phyloP scores from a whole-genome alignment of 2,797 vertebrate species.

The Hyperoplus lanceolatus region DNA sequence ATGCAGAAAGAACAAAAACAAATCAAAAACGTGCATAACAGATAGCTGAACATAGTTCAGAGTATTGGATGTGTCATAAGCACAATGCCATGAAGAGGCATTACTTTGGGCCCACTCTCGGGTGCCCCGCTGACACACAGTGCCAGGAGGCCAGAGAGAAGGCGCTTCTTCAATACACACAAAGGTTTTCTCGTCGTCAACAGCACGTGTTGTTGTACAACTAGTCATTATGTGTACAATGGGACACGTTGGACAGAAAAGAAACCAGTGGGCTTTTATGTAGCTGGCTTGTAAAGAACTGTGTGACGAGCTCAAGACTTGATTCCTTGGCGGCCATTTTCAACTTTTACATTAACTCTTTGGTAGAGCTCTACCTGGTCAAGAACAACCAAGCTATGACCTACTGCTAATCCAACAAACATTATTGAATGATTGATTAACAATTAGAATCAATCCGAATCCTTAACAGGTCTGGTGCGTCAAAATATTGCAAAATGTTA shows the following conservation, averaged over 20 bases:
- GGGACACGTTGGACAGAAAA: conserved; percentile 57
- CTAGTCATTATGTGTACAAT: conserved; percentile 43
- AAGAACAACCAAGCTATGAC: not conserved
- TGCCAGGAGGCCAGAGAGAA: conserved; percentile 92
- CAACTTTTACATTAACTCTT: conserved; percentile 10
- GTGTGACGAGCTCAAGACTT: conserved; percentile 34
- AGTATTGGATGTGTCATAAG: conserved; percentile 96
- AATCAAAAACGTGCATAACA: conserved; percentile 85
- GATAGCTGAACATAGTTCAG: conserved; percentile 99
- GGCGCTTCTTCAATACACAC: conserved; percentile 86
- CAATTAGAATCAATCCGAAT: not conserved
- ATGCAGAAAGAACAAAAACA: conserved; percentile 53
- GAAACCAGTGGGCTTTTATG: conserved; percentile 57
- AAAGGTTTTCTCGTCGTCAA: conserved; percentile 51
- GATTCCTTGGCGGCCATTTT: conserved; percentile 48
- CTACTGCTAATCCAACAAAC: not conserved
- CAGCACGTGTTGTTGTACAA: conserved; percentile 52
- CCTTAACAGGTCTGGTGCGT: not conserved
- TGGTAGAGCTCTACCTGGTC: not conserved
- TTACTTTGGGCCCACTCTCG: conserved; percentile 94
- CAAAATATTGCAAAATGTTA: not conserved
- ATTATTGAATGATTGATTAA: not conserved
- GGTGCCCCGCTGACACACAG: conserved; percentile 91
- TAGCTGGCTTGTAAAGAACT: conserved; percentile 62
- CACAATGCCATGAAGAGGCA: conserved; percentile 97